Percentiles rank a stretch among this genome's conserved stretches.
These are phyloP conservation scores for Isurus oxyrinchus DNA, from an alignment of 2,113 vertebrate genomes.

Conservation along the genomic window DNA sequence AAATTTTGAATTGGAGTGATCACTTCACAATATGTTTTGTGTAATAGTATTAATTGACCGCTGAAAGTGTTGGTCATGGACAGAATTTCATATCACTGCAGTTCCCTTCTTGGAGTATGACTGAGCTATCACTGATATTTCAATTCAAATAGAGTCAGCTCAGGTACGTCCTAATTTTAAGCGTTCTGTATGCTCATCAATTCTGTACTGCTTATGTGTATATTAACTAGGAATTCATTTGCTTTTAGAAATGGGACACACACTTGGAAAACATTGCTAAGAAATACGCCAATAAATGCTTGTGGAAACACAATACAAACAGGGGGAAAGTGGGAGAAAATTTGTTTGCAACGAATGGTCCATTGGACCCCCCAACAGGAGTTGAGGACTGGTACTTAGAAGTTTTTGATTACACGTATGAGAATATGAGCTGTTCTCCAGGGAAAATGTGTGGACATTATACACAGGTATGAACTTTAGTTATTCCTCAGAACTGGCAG, in stretches of 20 bases:
- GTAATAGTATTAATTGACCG: not conserved
- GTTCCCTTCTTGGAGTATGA: not conserved
- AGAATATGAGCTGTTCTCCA: not conserved
- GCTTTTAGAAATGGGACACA: constrained; percentile 4
- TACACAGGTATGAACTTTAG: constrained; percentile 21
- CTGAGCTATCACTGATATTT: not conserved
- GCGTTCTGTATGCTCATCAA: not conserved
- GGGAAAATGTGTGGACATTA: constrained; percentile 37
- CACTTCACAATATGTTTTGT: not conserved
- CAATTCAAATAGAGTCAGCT: not conserved
- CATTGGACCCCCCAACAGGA: not conserved
- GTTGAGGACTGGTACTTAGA: constrained; percentile 22
- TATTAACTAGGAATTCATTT: not conserved
- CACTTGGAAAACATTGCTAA: constrained; percentile 11
- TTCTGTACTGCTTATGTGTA: not conserved
- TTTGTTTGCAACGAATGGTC: not conserved
- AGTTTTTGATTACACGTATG: not conserved
- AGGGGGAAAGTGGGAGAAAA: constrained; percentile 20
- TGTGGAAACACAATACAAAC: not conserved
- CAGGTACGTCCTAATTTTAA: not conserved
- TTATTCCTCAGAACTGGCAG: not conserved
- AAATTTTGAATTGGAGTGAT: not conserved
- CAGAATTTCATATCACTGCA: not conserved
- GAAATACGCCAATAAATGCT: not conserved
- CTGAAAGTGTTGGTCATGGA: not conserved